phyloP scores from a whole-genome alignment of 1,140 invertebrate species.

The Brachionus manjavacas region DNA sequence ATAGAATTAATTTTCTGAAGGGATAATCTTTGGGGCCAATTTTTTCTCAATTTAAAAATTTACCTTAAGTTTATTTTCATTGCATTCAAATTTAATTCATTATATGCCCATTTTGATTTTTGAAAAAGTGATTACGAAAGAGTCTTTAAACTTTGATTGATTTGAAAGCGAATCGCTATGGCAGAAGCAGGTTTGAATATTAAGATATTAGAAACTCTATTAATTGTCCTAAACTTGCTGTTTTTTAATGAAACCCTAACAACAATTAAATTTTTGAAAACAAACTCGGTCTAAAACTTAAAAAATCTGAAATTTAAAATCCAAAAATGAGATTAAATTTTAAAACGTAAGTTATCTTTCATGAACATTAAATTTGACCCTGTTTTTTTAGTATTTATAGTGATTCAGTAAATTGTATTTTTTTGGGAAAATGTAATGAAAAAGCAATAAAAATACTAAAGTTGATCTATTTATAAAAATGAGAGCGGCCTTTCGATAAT shows the following conservation, averaged over 20 bases:
- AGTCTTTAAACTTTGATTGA: neutral
- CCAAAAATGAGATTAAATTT: neutral
- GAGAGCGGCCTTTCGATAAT: neutral
- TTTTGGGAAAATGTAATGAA: neutral
- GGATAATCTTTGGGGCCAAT: neutral
- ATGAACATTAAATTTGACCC: constrained; percentile 5
- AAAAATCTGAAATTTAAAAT: neutral
- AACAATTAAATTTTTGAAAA: neutral
- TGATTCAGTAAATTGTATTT: neutral
- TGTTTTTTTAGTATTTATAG: neutral
- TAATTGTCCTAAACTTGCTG: neutral
- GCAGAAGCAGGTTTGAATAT: neutral
- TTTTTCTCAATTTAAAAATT: neutral
- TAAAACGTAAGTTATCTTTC: constrained; percentile 15
- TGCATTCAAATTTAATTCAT: neutral
- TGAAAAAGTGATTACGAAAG: neutral
- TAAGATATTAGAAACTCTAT: constrained; percentile 1
- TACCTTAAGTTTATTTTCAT: neutral
- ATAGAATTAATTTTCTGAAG: neutral
- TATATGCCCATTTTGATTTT: neutral
- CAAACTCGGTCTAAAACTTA: neutral
- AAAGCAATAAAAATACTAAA: neutral
- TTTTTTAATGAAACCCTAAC: constrained; percentile 1
- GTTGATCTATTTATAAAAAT: neutral
- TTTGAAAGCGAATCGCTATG: neutral